Evolutionary conservation across 1,140 invertebrate species (phyloP).

Genomic region (Pogonognathellus flavescens): DNA sequence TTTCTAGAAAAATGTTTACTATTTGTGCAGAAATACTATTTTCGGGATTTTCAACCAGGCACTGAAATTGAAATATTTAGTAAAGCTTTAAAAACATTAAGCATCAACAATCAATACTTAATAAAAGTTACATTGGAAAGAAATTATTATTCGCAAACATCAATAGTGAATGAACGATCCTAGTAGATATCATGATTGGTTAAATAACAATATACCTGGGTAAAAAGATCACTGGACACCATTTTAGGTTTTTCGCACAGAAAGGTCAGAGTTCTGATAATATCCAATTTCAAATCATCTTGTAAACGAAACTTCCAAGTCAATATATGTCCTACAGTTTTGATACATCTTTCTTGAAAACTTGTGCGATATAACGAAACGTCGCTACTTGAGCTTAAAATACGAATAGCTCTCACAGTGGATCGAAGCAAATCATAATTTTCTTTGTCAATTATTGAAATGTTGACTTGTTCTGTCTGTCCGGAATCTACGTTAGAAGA

Average conservation of each 20-base stretch:
- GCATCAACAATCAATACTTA: too few species aligned
- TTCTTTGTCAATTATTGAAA: neutral
- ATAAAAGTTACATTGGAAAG: too few species aligned
- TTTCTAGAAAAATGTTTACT: constrained; percentile 15
- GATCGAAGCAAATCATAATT: neutral
- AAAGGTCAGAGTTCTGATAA: constrained; percentile 24
- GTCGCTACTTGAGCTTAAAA: constrained; percentile 8
- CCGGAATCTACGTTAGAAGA: neutral
- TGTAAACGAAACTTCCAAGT: constrained; percentile 14
- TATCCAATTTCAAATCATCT: constrained; percentile 15
- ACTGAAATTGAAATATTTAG: neutral
- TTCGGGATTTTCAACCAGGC: neutral
- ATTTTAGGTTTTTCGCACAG: constrained; percentile 11
- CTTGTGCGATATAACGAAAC: neutral
- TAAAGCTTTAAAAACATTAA: neutral
- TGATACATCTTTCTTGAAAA: constrained; percentile 11
- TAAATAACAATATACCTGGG: constrained; percentile 7
- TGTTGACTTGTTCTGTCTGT: neutral
- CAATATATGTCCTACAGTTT: constrained; percentile 29
- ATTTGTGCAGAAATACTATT: neutral
- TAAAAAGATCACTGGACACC: neutral
- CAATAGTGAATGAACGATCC: too few species aligned
- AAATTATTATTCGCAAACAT: too few species aligned
- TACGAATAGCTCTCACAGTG: neutral
- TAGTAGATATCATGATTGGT: too few species aligned